phyloP scores from a whole-genome alignment of 2,888 invertebrate species.

The Amphiduros pacificus region DNA sequence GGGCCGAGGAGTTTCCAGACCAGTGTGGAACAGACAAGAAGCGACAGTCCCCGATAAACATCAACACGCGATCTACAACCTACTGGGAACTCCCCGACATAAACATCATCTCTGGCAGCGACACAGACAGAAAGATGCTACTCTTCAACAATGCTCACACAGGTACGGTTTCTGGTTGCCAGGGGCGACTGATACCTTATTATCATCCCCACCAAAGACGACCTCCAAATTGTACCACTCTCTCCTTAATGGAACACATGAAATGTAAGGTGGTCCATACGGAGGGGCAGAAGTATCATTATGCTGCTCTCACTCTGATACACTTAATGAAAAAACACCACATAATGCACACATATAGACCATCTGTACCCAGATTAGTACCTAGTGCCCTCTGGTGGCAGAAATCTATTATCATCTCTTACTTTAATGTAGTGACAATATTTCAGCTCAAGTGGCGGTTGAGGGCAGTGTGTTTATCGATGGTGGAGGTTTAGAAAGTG shows the following conservation, averaged over 20 bases:
- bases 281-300: too few relatives aligned
- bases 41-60: conserved; percentile 78
- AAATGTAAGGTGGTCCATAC: too few relatives aligned
- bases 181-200: background rate
- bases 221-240: too few relatives aligned
- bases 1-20: conserved; percentile 40
- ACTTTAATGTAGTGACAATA: too few relatives aligned
- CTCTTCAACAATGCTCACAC: conserved; percentile 74
- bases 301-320: too few relatives aligned
- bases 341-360: too few relatives aligned
- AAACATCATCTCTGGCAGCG: conserved; percentile 65
- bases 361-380: too few relatives aligned
- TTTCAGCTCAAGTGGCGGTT: conserved; percentile 43
- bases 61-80: conserved; percentile 59
- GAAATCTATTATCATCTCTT: too few relatives aligned
- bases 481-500: conserved; percentile 41
- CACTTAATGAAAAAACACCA: too few relatives aligned
- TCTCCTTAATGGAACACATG: too few relatives aligned
- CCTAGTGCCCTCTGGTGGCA: too few relatives aligned
- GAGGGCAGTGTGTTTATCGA: conserved; percentile 40
- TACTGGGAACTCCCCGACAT: conserved; percentile 55
- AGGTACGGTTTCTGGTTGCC: conserved; percentile 64
- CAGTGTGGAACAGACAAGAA: conserved; percentile 67
- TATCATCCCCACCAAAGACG: background rate
- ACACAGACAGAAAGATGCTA: conserved; percentile 59